Evolutionary conservation across 2,113 vertebrate species (phyloP).

Genomic region (Microcebus jonahi): DNA sequence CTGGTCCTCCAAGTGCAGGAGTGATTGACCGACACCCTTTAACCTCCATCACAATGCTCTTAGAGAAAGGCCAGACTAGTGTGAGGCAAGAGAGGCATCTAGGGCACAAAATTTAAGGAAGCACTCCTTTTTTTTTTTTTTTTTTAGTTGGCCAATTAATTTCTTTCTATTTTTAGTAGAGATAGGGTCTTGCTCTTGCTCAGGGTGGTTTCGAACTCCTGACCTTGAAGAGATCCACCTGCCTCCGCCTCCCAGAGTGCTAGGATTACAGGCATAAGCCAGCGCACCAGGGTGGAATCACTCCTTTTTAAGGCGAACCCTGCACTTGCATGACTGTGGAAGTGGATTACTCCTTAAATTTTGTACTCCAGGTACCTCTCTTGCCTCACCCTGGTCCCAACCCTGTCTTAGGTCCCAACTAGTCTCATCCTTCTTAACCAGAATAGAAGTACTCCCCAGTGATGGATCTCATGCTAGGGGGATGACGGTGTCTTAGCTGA

Average conservation of each 20-base stretch:
- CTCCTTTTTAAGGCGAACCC: neutral
- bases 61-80: neutral
- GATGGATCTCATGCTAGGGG: neutral
- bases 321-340: neutral
- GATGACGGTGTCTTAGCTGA: neutral
- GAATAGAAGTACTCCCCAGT: neutral
- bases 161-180: too few species aligned
- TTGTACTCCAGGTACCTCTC: neutral
- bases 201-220: too few species aligned
- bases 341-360: neutral
- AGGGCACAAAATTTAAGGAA: neutral
- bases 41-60: neutral
- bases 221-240: too few species aligned
- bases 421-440: neutral
- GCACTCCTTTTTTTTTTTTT: neutral
- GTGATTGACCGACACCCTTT: neutral
- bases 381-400: neutral
- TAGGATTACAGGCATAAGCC: too few species aligned
- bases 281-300: too few species aligned
- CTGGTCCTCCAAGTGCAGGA: neutral
- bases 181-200: too few species aligned
- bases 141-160: too few species aligned
- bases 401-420: neutral
- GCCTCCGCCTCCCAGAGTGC: too few species aligned
- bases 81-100: neutral